phyloP scores from a whole-genome alignment of 2,888 invertebrate species.

The Stenichneumon culpator region DNA sequence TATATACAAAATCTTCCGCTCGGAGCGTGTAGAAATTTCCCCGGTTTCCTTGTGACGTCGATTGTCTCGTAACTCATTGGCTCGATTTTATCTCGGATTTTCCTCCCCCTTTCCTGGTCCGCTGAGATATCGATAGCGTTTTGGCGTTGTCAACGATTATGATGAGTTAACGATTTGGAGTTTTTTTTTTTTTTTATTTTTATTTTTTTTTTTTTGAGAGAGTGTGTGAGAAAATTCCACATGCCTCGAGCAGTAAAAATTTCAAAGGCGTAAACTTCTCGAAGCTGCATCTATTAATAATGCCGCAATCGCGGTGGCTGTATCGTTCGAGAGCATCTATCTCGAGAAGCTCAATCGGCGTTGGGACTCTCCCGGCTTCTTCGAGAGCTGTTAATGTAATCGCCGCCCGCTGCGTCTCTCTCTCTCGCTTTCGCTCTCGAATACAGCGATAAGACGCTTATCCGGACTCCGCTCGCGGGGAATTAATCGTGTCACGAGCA shows the following conservation, averaged over 20 bases:
- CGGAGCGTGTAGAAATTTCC: conserved; percentile 33
- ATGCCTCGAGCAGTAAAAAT: neutral
- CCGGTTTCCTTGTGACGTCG: conserved; percentile 27
- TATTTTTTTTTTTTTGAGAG: neutral
- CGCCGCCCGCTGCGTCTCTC: conserved; percentile 17
- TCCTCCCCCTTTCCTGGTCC: neutral
- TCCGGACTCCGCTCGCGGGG: conserved; percentile 34
- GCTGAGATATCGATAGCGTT: conserved; percentile 49
- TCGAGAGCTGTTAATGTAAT: conserved; percentile 41
- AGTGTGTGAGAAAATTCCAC: neutral
- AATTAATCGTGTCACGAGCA: conserved; percentile 51
- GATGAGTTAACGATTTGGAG: conserved; percentile 44
- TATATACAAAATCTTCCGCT: conserved; percentile 42
- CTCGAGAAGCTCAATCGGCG: conserved; percentile 23
- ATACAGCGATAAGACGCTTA: conserved; percentile 52
- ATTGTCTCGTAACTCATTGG: conserved; percentile 67
- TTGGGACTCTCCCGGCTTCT: conserved; percentile 4
- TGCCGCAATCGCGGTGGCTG: conserved; percentile 13
- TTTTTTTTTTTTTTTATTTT: neutral
- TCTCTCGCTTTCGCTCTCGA: neutral
- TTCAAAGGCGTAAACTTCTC: conserved; percentile 11
- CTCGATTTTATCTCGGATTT: conserved; percentile 66
- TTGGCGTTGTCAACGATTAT: conserved; percentile 48
- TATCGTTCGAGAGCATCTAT: conserved; percentile 28
- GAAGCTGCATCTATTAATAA: conserved; percentile 29